Evolutionary conservation across 2,113 vertebrate species (phyloP).

Genomic region (Recurvirostra avosetta): DNA sequence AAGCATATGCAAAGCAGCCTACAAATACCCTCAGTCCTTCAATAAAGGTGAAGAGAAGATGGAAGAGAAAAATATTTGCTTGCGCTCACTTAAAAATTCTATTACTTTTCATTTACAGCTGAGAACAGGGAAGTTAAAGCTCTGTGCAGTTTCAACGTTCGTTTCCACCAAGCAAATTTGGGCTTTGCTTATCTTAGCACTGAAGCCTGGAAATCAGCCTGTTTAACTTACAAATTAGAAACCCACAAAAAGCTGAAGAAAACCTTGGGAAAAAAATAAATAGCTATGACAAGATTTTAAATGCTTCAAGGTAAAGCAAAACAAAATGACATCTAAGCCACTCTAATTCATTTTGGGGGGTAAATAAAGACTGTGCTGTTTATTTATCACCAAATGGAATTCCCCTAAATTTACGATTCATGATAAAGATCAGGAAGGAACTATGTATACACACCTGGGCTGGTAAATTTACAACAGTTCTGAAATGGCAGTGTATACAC

Average conservation of each 20-base stretch:
- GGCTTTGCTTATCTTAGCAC: neutral
- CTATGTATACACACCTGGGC: neutral
- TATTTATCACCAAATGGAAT: neutral
- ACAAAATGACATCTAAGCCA: neutral
- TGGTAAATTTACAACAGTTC: neutral
- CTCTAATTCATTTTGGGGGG: neutral
- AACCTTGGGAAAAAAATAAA: neutral
- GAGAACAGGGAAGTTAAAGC: slow-evolving; percentile 4
- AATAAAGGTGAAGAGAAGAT: neutral
- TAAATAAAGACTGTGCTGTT: neutral
- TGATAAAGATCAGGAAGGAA: neutral
- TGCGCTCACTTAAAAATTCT: neutral
- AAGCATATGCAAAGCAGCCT: slow-evolving; percentile 23
- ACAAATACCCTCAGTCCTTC: neutral
- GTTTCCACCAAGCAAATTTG: neutral
- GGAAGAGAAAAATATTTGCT: neutral
- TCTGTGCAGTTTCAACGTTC: neutral
- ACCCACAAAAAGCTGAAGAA: neutral
- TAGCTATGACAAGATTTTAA: neutral
- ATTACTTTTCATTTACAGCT: neutral
- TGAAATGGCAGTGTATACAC: neutral
- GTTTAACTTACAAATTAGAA: slow-evolving; percentile 8
- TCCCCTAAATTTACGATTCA: neutral
- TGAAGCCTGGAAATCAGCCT: neutral
- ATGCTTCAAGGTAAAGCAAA: neutral